Percentiles rank a stretch among this genome's conserved stretches.
These are phyloP conservation scores for Oriolus oriolus DNA, from an alignment of 2,113 vertebrate species.

Conservation along the genomic window DNA sequence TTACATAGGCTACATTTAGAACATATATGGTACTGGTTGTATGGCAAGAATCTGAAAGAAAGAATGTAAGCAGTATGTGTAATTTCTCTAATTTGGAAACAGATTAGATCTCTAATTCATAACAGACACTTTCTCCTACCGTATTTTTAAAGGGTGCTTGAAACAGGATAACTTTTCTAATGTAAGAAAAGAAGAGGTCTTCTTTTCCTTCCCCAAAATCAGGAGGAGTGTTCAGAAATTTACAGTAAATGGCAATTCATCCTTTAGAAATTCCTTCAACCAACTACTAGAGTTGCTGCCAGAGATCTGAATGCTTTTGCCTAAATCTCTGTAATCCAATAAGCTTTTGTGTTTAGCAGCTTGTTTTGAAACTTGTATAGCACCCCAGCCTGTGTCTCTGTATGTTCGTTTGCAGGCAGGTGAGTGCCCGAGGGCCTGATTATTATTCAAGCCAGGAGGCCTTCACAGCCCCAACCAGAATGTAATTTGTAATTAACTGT, in stretches of 20 bases:
- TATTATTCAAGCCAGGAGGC: slow-evolving; percentile 79
- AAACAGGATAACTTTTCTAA: not conserved
- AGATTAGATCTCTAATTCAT: not conserved
- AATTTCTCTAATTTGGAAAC: not conserved
- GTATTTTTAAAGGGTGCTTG: not conserved
- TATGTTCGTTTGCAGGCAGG: slow-evolving; percentile 78
- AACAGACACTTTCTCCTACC: not conserved
- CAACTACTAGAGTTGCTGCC: slow-evolving; percentile 52
- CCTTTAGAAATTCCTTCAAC: slow-evolving; percentile 59
- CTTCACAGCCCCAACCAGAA: slow-evolving; percentile 73
- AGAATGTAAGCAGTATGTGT: not conserved
- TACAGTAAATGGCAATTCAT: slow-evolving; percentile 35
- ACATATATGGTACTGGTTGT: not conserved
- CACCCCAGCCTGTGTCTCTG: slow-evolving; percentile 74
- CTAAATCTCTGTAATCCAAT: slow-evolving; percentile 87
- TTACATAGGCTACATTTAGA: not conserved
- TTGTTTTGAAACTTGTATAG: slow-evolving; percentile 81
- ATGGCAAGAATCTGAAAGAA: not conserved
- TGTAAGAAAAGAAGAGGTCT: not conserved
- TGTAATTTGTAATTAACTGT: slow-evolving; percentile 89
- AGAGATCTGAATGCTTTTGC: slow-evolving; percentile 74
- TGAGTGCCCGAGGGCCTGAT: slow-evolving; percentile 82
- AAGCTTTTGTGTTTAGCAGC: slow-evolving; percentile 83
- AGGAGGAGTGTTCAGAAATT: slow-evolving; percentile 22
- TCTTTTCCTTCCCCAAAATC: not conserved